Base-by-base conservation (phyloP, 2,888 invertebrate genomes). In the Macrophya alboannulata region DNA sequence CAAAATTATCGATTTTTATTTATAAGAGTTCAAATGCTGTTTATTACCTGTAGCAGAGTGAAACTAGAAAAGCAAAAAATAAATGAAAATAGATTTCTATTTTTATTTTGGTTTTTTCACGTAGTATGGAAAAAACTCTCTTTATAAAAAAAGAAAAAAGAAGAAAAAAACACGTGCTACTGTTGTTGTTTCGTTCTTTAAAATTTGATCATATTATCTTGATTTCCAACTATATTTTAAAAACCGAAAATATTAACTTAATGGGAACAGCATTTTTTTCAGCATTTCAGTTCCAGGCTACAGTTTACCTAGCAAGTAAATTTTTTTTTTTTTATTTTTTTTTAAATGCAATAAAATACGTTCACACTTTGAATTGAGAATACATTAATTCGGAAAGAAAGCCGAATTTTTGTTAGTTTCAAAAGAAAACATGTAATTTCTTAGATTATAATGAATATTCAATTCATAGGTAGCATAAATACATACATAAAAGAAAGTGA, bases 1-100 rank as follows among this genome's bases (percentile, higher is more conserved):
- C 15, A 84, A 77, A 84, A 84, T 77, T 48, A 62, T 17, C 51
- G 51, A 6, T 51, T 51, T 6, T 77, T 43, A 51, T 77, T 17
- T 77, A 37, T 55, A 55, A 21, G 6, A 74, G 43, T 74, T 72
- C n/a, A n/a, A 72, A 72, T 62, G 25, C 25, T 25, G 21, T 62
- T 62, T 4, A 62, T 9, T 31, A 31, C 31, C 3, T 31, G 31
- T 12, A 9, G 62, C 62, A 21, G 21, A 59, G 9, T 21, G 59
- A 9, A 59, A 10, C 59, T n/a, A 21, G 10, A 21, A 59, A 59
- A 59, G 21, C 31, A 31, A 31, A 31, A 31, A 31, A 31, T 31
- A 31, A n/a, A n/a, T n/a, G n/a, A n/a, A n/a, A n/a, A 59, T 59
- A n/a, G 4, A 10, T 21, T n/a, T 59, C 59, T 17, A 51, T 65